Evolutionary conservation across 2,113 vertebrate species (phyloP).

Genomic region (Enhydra lutris): DNA sequence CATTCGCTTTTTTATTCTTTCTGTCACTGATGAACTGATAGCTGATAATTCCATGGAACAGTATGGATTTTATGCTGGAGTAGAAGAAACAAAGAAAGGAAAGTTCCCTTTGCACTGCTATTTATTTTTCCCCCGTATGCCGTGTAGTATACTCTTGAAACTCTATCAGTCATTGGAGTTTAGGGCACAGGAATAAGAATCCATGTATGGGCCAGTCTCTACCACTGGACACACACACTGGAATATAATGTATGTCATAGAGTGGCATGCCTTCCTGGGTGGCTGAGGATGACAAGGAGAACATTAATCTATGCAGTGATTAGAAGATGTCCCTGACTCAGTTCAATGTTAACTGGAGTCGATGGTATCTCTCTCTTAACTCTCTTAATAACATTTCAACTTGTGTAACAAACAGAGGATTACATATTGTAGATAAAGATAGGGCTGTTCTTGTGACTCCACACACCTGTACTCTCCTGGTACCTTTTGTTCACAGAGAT

Average conservation of each 20-base stretch:
- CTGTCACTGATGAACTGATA: not conserved
- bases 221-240: not conserved
- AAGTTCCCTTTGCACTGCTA: not conserved
- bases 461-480: not conserved
- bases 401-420: conserved; percentile 7
- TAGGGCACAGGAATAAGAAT: not conserved
- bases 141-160: not conserved
- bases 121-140: accelerated
- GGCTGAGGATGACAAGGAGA: not conserved
- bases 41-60: not conserved
- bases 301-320: not conserved
- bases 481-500: conserved; percentile 38
- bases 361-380: not conserved
- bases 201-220: not conserved
- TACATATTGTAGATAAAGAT: not conserved
- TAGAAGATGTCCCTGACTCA: not conserved
- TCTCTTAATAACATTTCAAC: not conserved
- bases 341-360: not conserved
- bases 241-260: not conserved
- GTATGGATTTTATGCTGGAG: not conserved
- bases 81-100: not conserved
- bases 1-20: not conserved
- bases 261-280: not conserved
- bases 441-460: not conserved
- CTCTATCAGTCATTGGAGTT: not conserved